Evolutionary conservation across 2,113 vertebrate species (phyloP).

Genomic region (Phalacrocorax pelagicus): DNA sequence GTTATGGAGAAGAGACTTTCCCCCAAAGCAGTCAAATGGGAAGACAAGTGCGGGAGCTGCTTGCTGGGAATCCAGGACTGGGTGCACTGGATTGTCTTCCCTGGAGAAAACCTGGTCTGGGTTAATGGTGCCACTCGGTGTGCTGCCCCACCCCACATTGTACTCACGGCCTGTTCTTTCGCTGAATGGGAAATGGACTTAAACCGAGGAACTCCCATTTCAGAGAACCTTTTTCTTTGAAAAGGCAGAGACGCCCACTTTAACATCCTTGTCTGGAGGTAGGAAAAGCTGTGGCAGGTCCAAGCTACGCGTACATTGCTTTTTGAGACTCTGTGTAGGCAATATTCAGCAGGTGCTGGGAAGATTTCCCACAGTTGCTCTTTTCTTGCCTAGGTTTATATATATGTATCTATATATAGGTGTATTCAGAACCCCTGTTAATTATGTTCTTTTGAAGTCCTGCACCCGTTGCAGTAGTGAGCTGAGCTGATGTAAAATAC

Average conservation of each 20-base stretch:
- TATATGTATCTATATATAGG: rapidly evolving
- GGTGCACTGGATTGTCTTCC: neutral
- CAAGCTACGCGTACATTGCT: neutral
- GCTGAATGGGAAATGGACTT: neutral
- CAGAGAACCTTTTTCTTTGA: neutral
- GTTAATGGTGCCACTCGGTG: neutral
- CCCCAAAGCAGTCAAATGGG: rapidly evolving
- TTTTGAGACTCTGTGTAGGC: rapidly evolving
- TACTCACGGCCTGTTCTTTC: neutral
- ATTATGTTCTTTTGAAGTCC: rapidly evolving
- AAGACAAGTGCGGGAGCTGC: neutral
- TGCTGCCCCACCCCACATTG: conserved; percentile 6
- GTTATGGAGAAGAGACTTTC: neutral
- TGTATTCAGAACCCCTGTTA: neutral
- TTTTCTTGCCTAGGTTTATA: neutral
- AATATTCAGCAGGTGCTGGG: neutral
- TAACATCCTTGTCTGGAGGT: rapidly evolving
- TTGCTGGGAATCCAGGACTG: neutral
- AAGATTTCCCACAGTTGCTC: neutral
- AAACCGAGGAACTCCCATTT: neutral
- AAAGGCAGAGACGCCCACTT: neutral
- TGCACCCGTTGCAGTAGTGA: rapidly evolving
- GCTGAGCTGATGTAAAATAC: neutral
- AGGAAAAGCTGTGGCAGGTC: neutral
- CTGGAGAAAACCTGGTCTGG: neutral